A percentile compares a stretch with the other conserved stretches of the same genome.
Evolutionary conservation across 1,140 invertebrate genomes (phyloP).

Genomic region (Drosophila watanabei): DNA sequence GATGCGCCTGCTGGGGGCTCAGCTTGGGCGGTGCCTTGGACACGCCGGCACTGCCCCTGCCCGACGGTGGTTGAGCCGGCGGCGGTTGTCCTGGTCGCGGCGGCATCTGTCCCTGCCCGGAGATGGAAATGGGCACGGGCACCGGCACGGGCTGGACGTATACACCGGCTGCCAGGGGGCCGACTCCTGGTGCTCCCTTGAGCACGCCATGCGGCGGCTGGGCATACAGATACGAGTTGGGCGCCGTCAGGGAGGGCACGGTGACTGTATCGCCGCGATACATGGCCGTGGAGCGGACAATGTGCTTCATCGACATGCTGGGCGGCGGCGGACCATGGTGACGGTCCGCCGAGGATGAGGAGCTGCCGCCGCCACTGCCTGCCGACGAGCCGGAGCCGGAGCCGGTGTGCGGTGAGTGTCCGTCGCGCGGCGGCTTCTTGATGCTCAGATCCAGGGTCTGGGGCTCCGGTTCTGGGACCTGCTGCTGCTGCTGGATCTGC

Average conservation of each 20-base stretch:
- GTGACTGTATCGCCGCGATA: slow-evolving; percentile 65
- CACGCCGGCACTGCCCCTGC: slow-evolving; percentile 21
- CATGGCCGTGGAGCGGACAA: slow-evolving; percentile 64
- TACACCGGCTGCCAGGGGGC: slow-evolving; percentile 68
- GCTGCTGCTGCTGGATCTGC: slow-evolving; percentile 85
- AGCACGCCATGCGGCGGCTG: slow-evolving; percentile 68
- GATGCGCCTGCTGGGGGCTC: slow-evolving; percentile 74
- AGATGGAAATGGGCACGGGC: slow-evolving; percentile 77
- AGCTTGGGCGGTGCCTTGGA: slow-evolving; percentile 66
- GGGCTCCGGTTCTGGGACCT: slow-evolving; percentile 86
- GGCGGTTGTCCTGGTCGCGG: slow-evolving; percentile 56
- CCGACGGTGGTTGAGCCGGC: slow-evolving; percentile 79
- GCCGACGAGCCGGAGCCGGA: slow-evolving; percentile 39
- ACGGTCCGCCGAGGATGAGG: slow-evolving; percentile 17
- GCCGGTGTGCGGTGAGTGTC: slow-evolving; percentile 86
- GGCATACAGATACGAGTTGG: slow-evolving; percentile 68
- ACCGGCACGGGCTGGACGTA: slow-evolving; percentile 85
- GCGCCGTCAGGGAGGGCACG: slow-evolving; percentile 38
- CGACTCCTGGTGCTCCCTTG: slow-evolving; percentile 46
- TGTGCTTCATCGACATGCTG: slow-evolving; percentile 66
- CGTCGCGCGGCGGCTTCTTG: slow-evolving; percentile 90
- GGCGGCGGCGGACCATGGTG: slow-evolving; percentile 86
- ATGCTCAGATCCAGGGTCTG: slow-evolving; percentile 93
- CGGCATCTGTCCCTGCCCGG: slow-evolving; percentile 64
- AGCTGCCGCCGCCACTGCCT: slow-evolving; percentile 1